phyloP scores from a whole-genome alignment of 2,113 vertebrate genomes.

The Pituophis catenifer region DNA sequence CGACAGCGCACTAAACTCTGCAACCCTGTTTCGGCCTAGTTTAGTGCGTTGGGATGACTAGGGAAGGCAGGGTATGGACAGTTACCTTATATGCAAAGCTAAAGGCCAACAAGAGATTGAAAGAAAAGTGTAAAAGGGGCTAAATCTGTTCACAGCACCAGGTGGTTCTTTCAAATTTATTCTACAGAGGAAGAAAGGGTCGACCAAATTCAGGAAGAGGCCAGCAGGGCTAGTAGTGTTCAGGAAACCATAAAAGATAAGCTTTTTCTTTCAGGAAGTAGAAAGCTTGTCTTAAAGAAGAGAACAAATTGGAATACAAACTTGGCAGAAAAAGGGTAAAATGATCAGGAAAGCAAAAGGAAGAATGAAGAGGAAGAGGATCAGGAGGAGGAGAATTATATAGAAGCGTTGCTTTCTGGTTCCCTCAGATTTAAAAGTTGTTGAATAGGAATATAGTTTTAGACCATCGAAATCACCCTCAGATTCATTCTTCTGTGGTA shows the following conservation, averaged over 20 bases:
- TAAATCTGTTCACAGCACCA: neutral
- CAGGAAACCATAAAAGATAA: neutral
- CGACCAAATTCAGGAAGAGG: neutral
- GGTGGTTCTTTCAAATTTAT: neutral
- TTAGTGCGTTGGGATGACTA: neutral
- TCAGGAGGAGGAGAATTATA: neutral
- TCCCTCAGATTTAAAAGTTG: neutral
- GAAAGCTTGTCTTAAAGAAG: neutral
- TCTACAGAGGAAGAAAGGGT: neutral
- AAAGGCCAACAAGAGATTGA: neutral
- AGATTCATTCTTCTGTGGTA: neutral
- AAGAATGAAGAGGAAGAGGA: neutral
- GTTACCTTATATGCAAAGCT: neutral
- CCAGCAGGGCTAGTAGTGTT: neutral
- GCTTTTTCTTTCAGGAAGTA: neutral
- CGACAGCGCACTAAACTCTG: neutral
- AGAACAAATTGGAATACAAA: neutral
- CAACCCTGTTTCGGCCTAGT: neutral
- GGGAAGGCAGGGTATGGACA: neutral
- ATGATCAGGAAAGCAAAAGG: neutral
- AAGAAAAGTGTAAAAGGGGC: neutral
- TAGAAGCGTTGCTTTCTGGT: neutral
- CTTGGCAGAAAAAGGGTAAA: neutral
- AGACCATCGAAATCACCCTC: neutral
- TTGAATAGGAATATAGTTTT: neutral